Evolutionary conservation across 2,113 vertebrate species (phyloP), one percentile per base, ranked within the genome.

Genomic region (Microcebus tavaratra): DNA sequence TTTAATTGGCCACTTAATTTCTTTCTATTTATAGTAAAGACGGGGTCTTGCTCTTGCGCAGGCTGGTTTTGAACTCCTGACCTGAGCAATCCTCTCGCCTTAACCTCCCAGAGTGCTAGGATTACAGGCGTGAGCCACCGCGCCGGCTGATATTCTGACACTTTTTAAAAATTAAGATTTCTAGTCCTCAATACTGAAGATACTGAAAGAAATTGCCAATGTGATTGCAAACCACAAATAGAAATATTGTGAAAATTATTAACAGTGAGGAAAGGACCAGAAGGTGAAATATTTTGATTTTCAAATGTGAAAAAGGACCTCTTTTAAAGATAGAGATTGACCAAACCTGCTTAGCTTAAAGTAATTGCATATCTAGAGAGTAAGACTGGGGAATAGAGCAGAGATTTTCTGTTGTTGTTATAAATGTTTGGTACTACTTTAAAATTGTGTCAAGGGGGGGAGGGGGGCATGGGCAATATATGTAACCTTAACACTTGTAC

Each of bases 321-420:
- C 15, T 87, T 82, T 87, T 68, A 68, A 80, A 78, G 13, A 57
- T 8, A 83, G n/a, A 88, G n/a, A 87, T 23, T 36, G 61, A 82
- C 21, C 70, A 88, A 34, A 92, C 12, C n/a, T 92, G 70, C 25
- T 88, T 68, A 65, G n/a, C 82, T 83, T 82, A 63, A 87, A 91
- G 55, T 79, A 92, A 53, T 27, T 88, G 13, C 53, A 29, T 55
- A 23, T 63, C 63, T 79, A 57, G n/a, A 79, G 59, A 84, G 59
- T 55, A 53, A 87, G 78, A 78, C 13, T 70, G 29, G 11, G 15
- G 29, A 81, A 9, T 14, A 76, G 15, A 61, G 27, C 48, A 68
- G 36, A 11, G 1, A 23, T 81, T 23, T 45, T 70, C 17, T 61
- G 50, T 85, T 67, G 21, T 48, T n/a, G 72, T 84, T 92, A 34